phyloP scores from a whole-genome alignment of 2,888 invertebrate genomes.

The Agapostemon virescens region DNA sequence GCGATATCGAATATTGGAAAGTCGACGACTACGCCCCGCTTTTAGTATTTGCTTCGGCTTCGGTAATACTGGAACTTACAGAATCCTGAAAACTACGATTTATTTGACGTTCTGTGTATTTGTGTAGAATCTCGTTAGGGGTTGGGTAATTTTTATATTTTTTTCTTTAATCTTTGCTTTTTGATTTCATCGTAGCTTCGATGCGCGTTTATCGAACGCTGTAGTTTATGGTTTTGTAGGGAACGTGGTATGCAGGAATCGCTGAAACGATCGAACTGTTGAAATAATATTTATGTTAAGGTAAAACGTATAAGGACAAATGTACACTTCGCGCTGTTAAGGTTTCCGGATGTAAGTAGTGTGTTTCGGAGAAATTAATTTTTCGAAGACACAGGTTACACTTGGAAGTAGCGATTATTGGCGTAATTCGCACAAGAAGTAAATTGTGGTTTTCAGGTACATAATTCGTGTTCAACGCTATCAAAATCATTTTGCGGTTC shows the following conservation, averaged over 20 bases:
- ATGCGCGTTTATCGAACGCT: neutral
- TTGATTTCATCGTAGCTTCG: neutral
- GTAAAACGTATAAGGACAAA: too few relatives aligned
- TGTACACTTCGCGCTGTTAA: too few relatives aligned
- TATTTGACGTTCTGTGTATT: neutral
- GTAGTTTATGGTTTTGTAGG: neutral
- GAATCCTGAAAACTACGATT: neutral
- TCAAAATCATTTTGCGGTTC: too few relatives aligned
- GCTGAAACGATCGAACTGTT: neutral
- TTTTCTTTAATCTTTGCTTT: neutral
- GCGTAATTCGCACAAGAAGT: too few relatives aligned
- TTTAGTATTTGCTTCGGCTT: neutral
- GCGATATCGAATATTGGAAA: neutral
- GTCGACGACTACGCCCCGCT: neutral
- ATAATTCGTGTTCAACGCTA: too few relatives aligned
- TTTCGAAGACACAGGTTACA: too few relatives aligned
- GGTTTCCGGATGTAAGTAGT: too few relatives aligned
- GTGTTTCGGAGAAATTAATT: too few relatives aligned
- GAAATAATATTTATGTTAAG: neutral
- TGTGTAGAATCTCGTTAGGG: neutral
- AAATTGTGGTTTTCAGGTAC: too few relatives aligned
- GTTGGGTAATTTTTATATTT: neutral
- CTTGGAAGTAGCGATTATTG: too few relatives aligned
- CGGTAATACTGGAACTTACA: neutral
- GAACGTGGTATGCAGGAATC: neutral